Percentiles rank a stretch among this genome's conserved stretches.
Conservation (phyloP, 2,113 vertebrate genomes). For the Urocolius indicus region DNA sequence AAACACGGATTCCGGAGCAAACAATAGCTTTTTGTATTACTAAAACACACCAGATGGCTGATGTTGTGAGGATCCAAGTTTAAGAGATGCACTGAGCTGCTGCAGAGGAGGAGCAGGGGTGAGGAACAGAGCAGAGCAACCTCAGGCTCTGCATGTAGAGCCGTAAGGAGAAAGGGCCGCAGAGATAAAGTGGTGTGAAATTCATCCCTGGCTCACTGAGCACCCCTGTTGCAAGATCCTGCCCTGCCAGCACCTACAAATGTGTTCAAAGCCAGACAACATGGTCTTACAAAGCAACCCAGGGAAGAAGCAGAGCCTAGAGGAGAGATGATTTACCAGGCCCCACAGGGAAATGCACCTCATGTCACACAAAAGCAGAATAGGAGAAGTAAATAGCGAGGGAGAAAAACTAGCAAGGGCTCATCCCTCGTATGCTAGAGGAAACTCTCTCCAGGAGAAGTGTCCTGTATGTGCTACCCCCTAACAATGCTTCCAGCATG, state of each 20-base stretch:
- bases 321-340: background rate
- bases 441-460: background rate
- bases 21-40: slow-evolving; percentile 45
- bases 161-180: background rate
- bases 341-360: background rate
- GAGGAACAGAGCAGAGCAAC: background rate
- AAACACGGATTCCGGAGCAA: background rate
- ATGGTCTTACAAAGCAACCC: background rate
- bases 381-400: background rate
- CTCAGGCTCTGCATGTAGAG: background rate
- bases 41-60: slow-evolving; percentile 35
- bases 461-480: background rate
- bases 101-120: background rate
- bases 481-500: background rate
- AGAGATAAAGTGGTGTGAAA: background rate
- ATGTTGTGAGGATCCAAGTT: background rate
- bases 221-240: background rate
- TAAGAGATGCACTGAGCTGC: background rate
- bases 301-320: background rate
- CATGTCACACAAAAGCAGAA: rapidly evolving
- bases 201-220: background rate
- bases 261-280: rapidly evolving
- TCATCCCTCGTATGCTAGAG: rapidly evolving
- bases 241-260: background rate
- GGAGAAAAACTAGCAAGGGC: background rate